Evolutionary conservation across 2,113 vertebrate species (phyloP), one percentile per base, ranked within the genome.

Genomic region (Seriola aureovittata): DNA sequence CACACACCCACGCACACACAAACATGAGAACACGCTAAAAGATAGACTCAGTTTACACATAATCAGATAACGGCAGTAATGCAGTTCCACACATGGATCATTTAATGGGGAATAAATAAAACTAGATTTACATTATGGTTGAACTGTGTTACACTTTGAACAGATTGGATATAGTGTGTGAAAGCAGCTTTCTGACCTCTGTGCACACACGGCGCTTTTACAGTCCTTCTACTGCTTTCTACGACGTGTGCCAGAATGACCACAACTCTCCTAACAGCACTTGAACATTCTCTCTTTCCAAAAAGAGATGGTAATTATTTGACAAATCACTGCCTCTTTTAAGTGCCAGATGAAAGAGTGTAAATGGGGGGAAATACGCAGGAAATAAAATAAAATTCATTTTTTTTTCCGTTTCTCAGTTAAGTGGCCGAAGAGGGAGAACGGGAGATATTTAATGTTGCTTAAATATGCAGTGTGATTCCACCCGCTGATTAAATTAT

Each of bases 401-500:
- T 85, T 86, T 82, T 85, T 88, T 80, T 40, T 4, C 4, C 4
- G 2, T 36, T 42, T 88, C 81, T 78, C 71, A 69, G 89, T 78
- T 90, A 89, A 90, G 86, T 91, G 93, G 89, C 89, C 75, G 34
- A 78, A 87, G 62, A 92, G 90, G 86, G 91, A 92, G 87, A 88
- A 78, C 82, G 85, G 80, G 73, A 85, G 92, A 95, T 93, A 93
- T 94, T 93, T 94, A 94, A 92, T 91, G 92, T 90, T 93, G 90
- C 91, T 95, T 92, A 94, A 95, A 94, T 94, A 95, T 96, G 92
- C 94, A 93, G 92, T 93, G 90, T 94, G 93, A 94, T 96, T 94
- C 89, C 91, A 84, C 80, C 81, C 89, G 89, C 89, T 93, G 94
- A 94, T 94, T 95, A 95, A 94, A 95, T 95, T 87, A 93, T 85